phyloP scores from a whole-genome alignment of 2,888 invertebrate genomes.

The Polydesmus complanatus region DNA sequence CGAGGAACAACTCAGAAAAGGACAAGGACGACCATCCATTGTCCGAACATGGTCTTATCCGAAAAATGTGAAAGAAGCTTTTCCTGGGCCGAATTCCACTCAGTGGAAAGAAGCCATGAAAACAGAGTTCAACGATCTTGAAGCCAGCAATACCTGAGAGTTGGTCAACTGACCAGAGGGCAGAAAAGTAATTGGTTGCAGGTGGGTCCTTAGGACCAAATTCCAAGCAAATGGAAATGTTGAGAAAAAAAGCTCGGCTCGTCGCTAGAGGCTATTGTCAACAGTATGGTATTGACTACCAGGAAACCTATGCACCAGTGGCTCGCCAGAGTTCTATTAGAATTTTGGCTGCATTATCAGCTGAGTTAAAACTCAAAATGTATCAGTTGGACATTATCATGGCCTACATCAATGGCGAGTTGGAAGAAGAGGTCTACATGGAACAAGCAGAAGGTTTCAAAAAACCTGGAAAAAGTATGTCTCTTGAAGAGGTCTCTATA shows the following conservation, averaged over 20 bases:
- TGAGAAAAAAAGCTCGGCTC: neutral
- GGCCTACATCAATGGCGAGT: neutral
- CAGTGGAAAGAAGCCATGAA: neutral
- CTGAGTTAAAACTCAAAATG: neutral
- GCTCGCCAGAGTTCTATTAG: neutral
- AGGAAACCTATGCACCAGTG: neutral
- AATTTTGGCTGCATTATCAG: neutral
- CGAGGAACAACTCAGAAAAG: too few relatives aligned
- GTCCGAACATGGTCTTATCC: too few relatives aligned
- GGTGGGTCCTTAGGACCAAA: neutral
- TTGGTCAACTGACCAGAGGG: neutral
- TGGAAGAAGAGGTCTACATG: neutral
- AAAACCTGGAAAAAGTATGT: neutral
- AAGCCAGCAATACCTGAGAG: neutral
- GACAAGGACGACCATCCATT: too few relatives aligned
- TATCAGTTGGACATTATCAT: neutral
- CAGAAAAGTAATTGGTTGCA: neutral
- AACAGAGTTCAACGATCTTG: neutral
- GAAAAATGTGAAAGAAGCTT: neutral
- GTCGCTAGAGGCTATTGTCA: neutral
- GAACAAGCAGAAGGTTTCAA: neutral
- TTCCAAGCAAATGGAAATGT: neutral
- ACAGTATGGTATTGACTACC: neutral
- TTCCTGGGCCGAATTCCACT: neutral
- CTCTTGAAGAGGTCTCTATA: neutral